Evolutionary conservation across 2,113 vertebrate species (phyloP), one percentile per base, ranked within the genome.

Genomic region (Lophius piscatorius): DNA sequence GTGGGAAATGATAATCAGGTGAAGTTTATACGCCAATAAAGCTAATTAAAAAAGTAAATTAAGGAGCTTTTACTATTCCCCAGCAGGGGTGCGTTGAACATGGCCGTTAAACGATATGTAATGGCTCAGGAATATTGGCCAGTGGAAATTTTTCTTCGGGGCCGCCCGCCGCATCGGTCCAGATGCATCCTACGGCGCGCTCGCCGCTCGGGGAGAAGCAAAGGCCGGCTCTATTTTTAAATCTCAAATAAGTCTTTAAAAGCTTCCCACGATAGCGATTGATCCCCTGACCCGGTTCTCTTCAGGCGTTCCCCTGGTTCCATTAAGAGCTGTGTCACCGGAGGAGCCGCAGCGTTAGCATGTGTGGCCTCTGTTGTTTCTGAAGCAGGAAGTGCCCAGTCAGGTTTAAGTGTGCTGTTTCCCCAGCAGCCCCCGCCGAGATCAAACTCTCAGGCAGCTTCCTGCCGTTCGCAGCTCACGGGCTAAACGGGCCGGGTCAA

Each of bases 211-310:
- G 76, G 77, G 78, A 76, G 71, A 39, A 76, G 76, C 69, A 13
- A n/a, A 50, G 55, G 12, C 45, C 51, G 34, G 28, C 44, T 74
- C 81, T 85, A 85, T 86, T 83, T 88, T 85, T 81, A 89, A 86
- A 87, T 80, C 83, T 81, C 63, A 52, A 76, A 70, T 59, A 74
- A 58, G 77, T 74, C 70, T 76, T 78, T 91, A 88, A 90, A 90
- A 91, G 85, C 87, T 86, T 87, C 79, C 84, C 84, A 86, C 76
- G 81, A 80, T 67, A 70, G 61, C 73, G 75, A 90, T 90, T 90
- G 88, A 91, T 91, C 85, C 65, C 70, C 52, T 69, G 66, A 73
- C 63, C 80, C 39, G 11, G 39, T 69, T 47, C 83, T 83, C 68
- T 34, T 77, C 68, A 40, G 64, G 76, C 70, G 73, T 69, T 64